Conservation (phyloP, 2,113 vertebrate species). For the Calidris pugnax region DNA sequence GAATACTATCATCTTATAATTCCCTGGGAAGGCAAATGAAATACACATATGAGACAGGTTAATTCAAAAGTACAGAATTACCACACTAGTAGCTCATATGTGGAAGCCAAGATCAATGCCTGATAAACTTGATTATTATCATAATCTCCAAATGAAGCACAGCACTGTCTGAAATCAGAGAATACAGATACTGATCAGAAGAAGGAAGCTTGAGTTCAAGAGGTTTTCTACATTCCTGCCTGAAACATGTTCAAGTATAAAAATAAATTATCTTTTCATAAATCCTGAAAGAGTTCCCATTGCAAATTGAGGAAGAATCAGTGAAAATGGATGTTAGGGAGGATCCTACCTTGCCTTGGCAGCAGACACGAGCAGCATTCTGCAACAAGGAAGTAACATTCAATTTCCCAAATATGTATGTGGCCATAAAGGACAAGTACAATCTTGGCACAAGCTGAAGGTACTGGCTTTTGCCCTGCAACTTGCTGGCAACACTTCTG, state of each 20-base stretch:
- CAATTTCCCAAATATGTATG: not conserved
- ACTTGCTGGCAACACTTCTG: not conserved
- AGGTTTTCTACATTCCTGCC: not conserved
- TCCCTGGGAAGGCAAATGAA: not conserved
- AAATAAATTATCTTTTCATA: not conserved
- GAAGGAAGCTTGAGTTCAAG: not conserved
- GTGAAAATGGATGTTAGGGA: not conserved
- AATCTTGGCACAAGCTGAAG: not conserved
- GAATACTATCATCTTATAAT: not conserved
- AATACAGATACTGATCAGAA: accelerated
- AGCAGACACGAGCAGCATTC: not conserved
- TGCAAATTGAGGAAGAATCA: not conserved
- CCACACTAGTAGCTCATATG: not conserved
- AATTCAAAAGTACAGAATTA: not conserved
- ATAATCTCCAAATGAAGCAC: not conserved
- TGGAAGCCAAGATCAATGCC: not conserved
- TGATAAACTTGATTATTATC: not conserved
- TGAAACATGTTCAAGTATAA: not conserved
- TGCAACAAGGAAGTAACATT: not conserved
- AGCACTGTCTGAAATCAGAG: not conserved
- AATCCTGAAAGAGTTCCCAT: not conserved
- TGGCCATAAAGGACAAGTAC: not conserved
- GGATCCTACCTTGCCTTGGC: not conserved
- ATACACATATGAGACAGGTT: not conserved
- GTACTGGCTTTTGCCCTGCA: not conserved